Evolutionary conservation across 2,113 vertebrate species (phyloP), one percentile per base, ranked within the genome.

Genomic region (Melanerpes aurifrons): DNA sequence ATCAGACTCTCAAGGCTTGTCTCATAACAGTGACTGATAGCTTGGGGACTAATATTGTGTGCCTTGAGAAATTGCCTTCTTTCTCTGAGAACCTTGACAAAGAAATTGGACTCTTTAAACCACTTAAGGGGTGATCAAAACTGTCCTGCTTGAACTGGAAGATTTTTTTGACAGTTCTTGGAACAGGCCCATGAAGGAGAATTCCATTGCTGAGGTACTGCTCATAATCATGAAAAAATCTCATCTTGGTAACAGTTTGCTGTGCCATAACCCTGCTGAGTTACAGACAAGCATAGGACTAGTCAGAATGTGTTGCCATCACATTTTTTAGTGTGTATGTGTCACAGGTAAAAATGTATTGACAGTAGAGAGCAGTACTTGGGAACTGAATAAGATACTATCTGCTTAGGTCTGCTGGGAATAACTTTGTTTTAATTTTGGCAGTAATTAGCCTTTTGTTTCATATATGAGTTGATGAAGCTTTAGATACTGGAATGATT

Each of bases 71-170:
- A 97, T 93, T 82, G 86, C 93, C 75, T 66, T 77, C 82, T 72
- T 91, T 88, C 74, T 84, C 94, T 50, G 67, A 94, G 93, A 96
- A 97, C 97, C 97, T 97, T 97, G 96, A 96, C 94, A 94, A 95
- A 89, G 92, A 97, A 97, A 97, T 97, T 97, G 97, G 88, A 94
- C 95, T 90, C 87, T 91, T 94, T 94, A 96, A 96, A 91, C 91
- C 92, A 84, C 78, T 95, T 95, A 89, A 94, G 68, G 50, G 83
- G 54, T 77, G 81, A 96, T 97, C 93, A 96, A 94, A 97, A 94
- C 62, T 78, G 32, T 89, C 80, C 92, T 92, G 83, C 83, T 90
- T 82, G 86, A 94, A 90, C 82, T 84, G 62, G 56, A 74, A 62
- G 87, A 68, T 81, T 72, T 43, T 94, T 90, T 75, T 95, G 90